phyloP scores from a whole-genome alignment of 2,888 invertebrate genomes.

The Drosophila flavopinicola region DNA sequence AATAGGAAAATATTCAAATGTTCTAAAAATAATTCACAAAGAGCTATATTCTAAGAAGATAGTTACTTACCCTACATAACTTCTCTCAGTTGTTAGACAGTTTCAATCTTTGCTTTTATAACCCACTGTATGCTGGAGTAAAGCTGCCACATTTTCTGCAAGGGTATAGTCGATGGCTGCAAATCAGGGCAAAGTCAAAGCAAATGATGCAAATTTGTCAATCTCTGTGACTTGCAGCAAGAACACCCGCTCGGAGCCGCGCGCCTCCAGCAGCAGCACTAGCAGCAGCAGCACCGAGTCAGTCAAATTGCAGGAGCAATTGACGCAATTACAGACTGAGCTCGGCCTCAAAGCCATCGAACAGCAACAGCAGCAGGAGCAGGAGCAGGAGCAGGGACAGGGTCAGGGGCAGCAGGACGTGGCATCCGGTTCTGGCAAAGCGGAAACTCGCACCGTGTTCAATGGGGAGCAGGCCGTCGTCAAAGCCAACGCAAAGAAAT shows the following conservation, averaged over 20 bases:
- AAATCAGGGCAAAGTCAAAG: constrained; percentile 34
- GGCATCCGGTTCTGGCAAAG: constrained; percentile 46
- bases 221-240: constrained; percentile 68
- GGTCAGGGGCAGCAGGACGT: constrained; percentile 28
- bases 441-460: constrained; percentile 71
- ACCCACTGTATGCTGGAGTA: neutral
- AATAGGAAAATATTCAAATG: neutral
- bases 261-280: constrained; percentile 47
- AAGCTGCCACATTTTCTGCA: neutral
- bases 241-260: constrained; percentile 82
- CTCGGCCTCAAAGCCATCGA: constrained; percentile 72
- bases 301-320: constrained; percentile 83
- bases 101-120: neutral
- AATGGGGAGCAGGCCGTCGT: constrained; percentile 33
- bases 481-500: constrained; percentile 73
- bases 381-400: constrained; percentile 8
- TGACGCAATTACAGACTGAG: constrained; percentile 78
- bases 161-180: neutral
- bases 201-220: constrained; percentile 58
- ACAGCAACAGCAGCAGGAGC: constrained; percentile 39
- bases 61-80: neutral
- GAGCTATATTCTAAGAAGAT: too few relatives aligned
- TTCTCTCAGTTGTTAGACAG: neutral
- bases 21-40: too few relatives aligned
- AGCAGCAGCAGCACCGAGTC: constrained; percentile 52